phyloP scores from a whole-genome alignment of 2,797 vertebrate species.

The Dermochelys coriacea region DNA sequence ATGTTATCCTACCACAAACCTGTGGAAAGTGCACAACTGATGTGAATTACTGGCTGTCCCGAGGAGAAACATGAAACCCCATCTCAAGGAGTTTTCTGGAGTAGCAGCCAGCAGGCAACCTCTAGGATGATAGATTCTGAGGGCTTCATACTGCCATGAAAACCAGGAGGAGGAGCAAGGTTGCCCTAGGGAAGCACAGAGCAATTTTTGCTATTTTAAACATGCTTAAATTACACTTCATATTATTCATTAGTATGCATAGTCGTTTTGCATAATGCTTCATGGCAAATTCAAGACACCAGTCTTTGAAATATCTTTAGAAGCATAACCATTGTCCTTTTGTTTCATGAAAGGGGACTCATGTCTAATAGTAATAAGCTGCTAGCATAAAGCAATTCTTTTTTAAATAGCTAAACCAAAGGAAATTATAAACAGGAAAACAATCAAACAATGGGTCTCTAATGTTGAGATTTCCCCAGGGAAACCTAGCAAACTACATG shows the following conservation, averaged over 20 bases:
- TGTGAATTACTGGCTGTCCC: not conserved
- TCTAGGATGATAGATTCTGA: not conserved
- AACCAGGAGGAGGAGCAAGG: not conserved
- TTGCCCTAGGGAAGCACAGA: not conserved
- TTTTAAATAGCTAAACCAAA: slow-evolving; percentile 17
- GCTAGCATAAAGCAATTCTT: not conserved
- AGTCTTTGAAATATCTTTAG: slow-evolving; percentile 1
- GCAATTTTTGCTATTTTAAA: not conserved
- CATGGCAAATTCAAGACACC: not conserved
- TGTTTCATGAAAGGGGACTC: slow-evolving; percentile 7
- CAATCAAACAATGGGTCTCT: not conserved
- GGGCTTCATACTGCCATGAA: not conserved
- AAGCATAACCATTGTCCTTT: not conserved
- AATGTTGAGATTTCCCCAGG: not conserved
- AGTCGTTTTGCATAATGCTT: not conserved
- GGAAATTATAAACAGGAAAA: not conserved
- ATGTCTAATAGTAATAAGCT: not conserved
- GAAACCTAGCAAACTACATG: not conserved
- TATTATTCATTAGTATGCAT: slow-evolving; percentile 1
- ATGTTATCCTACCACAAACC: not conserved
- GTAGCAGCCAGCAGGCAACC: not conserved
- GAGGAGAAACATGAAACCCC: not conserved
- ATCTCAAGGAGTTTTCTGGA: not conserved
- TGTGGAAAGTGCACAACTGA: not conserved
- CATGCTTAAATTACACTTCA: not conserved